Evolutionary conservation across 2,888 invertebrate genomes (phyloP).

Genomic region (Hipparchia semele): DNA sequence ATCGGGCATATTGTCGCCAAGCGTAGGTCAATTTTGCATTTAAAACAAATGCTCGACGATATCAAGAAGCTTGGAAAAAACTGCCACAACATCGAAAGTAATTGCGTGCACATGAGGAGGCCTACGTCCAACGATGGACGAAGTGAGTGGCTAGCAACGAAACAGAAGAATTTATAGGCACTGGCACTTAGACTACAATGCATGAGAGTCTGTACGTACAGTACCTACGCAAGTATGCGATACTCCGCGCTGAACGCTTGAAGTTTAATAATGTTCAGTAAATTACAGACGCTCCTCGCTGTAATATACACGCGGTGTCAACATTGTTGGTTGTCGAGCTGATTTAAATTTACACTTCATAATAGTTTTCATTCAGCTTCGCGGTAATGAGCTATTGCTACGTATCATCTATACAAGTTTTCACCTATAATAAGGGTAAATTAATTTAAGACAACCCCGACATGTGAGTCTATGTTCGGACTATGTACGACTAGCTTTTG

Average conservation of each 20-base stretch:
- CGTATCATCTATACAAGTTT: neutral
- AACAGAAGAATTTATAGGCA: neutral
- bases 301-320: constrained; percentile 33
- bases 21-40: too few relatives aligned
- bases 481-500: too few relatives aligned
- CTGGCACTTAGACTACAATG: constrained; percentile 7
- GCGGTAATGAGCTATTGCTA: neutral
- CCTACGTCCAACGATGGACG: too few relatives aligned
- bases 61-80: too few relatives aligned
- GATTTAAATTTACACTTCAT: constrained; percentile 29
- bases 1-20: too few relatives aligned
- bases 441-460: too few relatives aligned
- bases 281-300: constrained; percentile 31
- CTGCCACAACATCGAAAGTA: too few relatives aligned
- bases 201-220: constrained; percentile 6
- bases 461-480: too few relatives aligned
- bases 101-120: too few relatives aligned
- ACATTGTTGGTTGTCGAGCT: constrained; percentile 34
- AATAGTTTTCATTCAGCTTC: neutral
- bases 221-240: constrained; percentile 15
- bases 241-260: constrained; percentile 14
- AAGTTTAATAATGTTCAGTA: constrained; percentile 37
- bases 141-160: too few relatives aligned
- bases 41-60: too few relatives aligned
- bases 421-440: too few relatives aligned